Conservation (phyloP, 2,888 invertebrate species). For the Dromius quadrimaculatus region DNA sequence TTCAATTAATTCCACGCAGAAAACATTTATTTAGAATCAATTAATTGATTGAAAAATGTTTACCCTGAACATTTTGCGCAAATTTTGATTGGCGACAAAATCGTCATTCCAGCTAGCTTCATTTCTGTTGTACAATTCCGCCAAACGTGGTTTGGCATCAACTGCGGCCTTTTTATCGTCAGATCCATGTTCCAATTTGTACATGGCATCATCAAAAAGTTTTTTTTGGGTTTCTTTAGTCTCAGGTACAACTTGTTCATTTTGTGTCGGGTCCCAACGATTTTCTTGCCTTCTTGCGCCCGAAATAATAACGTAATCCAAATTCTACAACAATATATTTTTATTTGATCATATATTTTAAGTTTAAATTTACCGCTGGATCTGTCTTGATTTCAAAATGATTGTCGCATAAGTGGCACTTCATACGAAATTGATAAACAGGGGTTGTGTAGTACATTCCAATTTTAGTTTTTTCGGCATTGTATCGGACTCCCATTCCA, state of each 20-base stretch:
- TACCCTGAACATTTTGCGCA: conserved; percentile 90
- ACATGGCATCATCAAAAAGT: conserved; percentile 97
- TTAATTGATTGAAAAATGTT: conserved; percentile 58
- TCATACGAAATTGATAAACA: conserved; percentile 98
- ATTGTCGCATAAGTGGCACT: conserved; percentile 97
- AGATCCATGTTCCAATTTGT: conserved; percentile 91
- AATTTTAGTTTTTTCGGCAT: conserved; percentile 90
- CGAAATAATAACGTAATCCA: conserved; percentile 95
- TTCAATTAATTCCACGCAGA: too few relatives aligned
- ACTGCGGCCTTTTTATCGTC: conserved; percentile 81
- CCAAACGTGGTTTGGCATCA: conserved; percentile 78
- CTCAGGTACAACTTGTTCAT: conserved; percentile 93
- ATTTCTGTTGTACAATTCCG: conserved; percentile 81
- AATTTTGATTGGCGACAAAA: conserved; percentile 88
- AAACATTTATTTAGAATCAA: conserved; percentile 32
- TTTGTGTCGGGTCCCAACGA: conserved; percentile 97
- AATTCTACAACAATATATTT: conserved; percentile 77
- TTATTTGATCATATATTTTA: conserved; percentile 18
- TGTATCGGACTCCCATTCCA: conserved; percentile 99
- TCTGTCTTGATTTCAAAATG: conserved; percentile 98
- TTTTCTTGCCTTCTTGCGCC: conserved; percentile 97
- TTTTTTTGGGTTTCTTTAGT: conserved; percentile 91
- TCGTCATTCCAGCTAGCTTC: conserved; percentile 91
- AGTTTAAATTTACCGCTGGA: conserved; percentile 87
- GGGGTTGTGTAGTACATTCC: conserved; percentile 99